Conservation (phyloP, 2,797 vertebrate species). For the Mus caroli region DNA sequence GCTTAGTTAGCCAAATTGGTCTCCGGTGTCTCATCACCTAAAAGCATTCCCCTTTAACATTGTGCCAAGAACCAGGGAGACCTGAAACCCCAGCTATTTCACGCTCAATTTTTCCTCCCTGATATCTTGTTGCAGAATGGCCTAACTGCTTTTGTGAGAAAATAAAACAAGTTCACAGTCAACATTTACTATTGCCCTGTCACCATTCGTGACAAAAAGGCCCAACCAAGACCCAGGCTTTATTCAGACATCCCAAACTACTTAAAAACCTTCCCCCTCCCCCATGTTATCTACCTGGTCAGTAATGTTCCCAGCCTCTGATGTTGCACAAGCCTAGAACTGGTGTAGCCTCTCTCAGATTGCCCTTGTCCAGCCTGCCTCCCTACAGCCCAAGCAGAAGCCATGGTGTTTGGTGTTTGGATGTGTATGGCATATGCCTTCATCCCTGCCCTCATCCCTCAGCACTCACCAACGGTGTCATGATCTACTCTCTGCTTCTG, state of each 20-base stretch:
- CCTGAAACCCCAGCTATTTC: background rate
- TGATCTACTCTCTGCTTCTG: background rate
- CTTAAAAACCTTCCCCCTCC: background rate
- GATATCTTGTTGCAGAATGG: background rate
- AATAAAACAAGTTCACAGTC: background rate
- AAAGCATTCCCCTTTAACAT: background rate
- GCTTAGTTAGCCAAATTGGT: background rate
- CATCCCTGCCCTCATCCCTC: rapidly evolving
- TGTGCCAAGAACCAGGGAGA: background rate
- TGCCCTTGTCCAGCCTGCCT: background rate
- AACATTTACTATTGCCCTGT: background rate
- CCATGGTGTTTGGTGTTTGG: background rate
- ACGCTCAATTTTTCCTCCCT: background rate
- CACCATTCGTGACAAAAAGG: background rate
- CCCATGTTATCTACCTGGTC: background rate
- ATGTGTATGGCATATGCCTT: rapidly evolving
- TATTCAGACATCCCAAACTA: background rate
- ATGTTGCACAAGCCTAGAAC: background rate
- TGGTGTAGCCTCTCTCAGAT: background rate
- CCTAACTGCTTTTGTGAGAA: background rate
- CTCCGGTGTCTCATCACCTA: background rate
- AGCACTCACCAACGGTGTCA: rapidly evolving
- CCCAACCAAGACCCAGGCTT: background rate
- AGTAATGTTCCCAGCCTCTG: background rate
- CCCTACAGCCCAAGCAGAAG: background rate